Base-by-base conservation (phyloP, 92 coral and sea anemone genomes). In the Anthopleura xanthogrammica region DNA sequence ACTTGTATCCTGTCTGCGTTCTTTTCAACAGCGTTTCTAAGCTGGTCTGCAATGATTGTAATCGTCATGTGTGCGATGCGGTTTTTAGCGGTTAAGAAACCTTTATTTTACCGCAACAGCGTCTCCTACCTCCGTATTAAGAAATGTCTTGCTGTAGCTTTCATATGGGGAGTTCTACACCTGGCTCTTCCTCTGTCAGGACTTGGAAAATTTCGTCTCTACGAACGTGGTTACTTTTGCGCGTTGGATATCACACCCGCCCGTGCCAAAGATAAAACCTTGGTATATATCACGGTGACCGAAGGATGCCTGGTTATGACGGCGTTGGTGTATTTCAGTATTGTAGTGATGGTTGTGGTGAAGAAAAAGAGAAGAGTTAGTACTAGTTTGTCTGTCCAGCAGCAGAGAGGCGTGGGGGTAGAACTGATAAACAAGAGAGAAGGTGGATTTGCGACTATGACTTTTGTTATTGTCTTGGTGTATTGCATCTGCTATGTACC, bases 401-500 rank as follows among this genome's bases (percentile, higher is more conserved):
- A 93, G 7, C 90, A 60, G 66, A 72, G 94, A 13, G 97, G 89
- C 3, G 89, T 85, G 19, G 91, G 91, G 40, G 91, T 93, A 20
- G 29, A 64, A 17, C 86, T 41, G 24, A 83, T 87, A 7, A 90
- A 82, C 72, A 84, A 72, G 20, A 89, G 92, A 57, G 95, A 91
- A 39, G 95, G 87, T 48, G 94, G 90, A 2, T 95, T 93, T 76
- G 98, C 97, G 24, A 85, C 88, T 46, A 80, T 95, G 86, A 91
- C 95, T 5, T 75, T 90, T 20, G 92, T 90, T 41, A 93, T 95
- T 43, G 97, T 94, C 6, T 66, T 85, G 36, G 71, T 95, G 17
- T 95, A 89, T 83, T 95, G 95, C 77, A 54, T 83, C 24, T 95
- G 98, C 77, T 93, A 83, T 73, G 90, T 88, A 2, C 98, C 98